Evolutionary conservation across 2,113 vertebrate species (phyloP).

Genomic region (Nestor notabilis): DNA sequence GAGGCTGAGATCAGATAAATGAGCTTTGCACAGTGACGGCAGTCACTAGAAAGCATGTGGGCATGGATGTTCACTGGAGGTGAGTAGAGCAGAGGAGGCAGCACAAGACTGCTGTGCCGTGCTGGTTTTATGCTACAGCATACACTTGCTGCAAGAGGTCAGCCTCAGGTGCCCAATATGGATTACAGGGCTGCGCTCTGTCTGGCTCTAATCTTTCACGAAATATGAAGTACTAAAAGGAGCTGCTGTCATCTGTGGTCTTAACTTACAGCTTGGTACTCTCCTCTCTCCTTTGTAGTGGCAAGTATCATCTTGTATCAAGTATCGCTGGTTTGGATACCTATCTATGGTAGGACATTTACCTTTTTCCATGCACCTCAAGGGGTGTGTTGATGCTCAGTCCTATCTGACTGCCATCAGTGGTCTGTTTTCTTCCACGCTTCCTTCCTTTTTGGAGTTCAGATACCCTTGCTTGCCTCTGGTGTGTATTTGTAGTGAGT

Average conservation of each 20-base stretch:
- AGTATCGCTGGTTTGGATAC: not conserved
- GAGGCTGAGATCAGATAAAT: not conserved
- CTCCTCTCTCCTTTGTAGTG: not conserved
- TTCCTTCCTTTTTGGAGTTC: not conserved
- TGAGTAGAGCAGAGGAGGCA: not conserved
- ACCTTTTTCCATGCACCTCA: accelerated
- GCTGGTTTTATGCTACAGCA: not conserved
- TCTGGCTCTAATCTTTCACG: not conserved
- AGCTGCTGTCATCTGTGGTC: not conserved
- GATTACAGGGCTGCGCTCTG: not conserved
- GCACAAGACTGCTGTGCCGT: not conserved
- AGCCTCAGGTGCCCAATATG: not conserved
- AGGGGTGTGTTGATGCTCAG: not conserved
- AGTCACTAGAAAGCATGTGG: not conserved
- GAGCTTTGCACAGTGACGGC: not conserved
- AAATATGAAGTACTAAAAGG: not conserved
- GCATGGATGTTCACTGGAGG: not conserved
- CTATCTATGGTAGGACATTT: not conserved
- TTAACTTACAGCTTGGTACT: not conserved
- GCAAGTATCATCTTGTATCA: not conserved
- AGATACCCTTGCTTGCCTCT: not conserved
- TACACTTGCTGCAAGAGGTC: not conserved
- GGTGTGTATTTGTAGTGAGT: not conserved
- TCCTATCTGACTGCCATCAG: not conserved
- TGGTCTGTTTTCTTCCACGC: not conserved